Percentiles rank a stretch among this genome's conserved stretches.
phyloP scores from a whole-genome alignment of 2,888 invertebrate genomes.

The Ichneumoninae sp. region DNA sequence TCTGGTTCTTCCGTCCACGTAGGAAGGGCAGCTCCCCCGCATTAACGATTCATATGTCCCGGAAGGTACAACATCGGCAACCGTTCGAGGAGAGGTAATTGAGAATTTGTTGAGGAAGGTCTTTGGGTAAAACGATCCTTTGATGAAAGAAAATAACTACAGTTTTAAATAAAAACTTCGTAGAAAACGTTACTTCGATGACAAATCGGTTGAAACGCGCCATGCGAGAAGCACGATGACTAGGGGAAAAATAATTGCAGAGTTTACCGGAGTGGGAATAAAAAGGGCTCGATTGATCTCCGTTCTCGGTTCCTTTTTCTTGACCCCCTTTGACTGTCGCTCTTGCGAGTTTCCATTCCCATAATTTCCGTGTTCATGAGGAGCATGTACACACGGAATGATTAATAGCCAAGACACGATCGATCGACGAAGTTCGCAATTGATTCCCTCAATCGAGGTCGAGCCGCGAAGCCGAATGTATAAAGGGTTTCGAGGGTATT shows the following conservation, averaged over 20 bases:
- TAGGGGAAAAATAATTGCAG: neutral
- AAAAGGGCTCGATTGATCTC: neutral
- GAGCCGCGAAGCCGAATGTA: neutral
- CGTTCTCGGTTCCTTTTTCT: neutral
- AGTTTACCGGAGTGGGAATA: neutral
- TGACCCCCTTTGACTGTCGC: neutral
- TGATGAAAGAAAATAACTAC: no score
- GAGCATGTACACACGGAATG: constrained; percentile 34
- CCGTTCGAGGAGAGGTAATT: no score
- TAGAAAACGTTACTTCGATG: no score
- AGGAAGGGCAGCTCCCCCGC: no score
- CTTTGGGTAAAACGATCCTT: no score
- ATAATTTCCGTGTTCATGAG: neutral
- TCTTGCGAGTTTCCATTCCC: neutral
- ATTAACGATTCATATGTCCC: no score
- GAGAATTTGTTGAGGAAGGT: no score
- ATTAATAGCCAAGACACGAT: neutral
- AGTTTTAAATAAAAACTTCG: no score
- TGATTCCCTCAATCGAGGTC: neutral
- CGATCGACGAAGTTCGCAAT: neutral
- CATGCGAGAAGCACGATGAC: no score
- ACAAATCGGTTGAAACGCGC: no score
- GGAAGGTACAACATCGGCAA: no score
- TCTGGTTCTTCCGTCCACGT: neutral
- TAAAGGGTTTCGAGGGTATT: no score